Conservation (phyloP, 2,797 vertebrate genomes). For the Microchirus variegatus region DNA sequence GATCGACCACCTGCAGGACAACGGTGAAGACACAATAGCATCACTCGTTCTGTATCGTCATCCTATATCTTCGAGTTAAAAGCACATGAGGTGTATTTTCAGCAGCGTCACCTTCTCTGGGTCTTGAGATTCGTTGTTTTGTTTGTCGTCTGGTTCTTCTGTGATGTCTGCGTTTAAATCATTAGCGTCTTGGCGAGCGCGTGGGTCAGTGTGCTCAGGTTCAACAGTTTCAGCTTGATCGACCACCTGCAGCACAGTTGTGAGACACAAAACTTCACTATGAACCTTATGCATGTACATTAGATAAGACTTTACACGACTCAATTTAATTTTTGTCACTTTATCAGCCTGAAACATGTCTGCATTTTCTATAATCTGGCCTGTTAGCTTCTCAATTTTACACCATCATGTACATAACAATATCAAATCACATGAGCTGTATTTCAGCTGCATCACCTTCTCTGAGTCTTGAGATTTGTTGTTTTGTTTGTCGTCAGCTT, state of each 20-base stretch:
- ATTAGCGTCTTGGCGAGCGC: background rate
- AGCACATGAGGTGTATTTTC: background rate
- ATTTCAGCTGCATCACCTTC: slow-evolving; percentile 41
- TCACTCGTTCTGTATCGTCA: too few species aligned
- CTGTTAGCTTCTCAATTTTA: too few species aligned
- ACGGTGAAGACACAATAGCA: too few species aligned
- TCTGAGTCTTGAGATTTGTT: slow-evolving; percentile 8
- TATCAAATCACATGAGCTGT: background rate
- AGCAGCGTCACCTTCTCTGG: slow-evolving; percentile 43
- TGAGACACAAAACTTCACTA: too few species aligned
- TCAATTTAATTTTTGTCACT: too few species aligned
- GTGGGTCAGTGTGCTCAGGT: slow-evolving; percentile 12
- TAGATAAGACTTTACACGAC: too few species aligned
- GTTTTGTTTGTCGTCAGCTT: slow-evolving; percentile 1
- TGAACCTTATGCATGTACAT: too few species aligned
- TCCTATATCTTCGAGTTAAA: too few species aligned
- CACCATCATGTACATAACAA: too few species aligned
- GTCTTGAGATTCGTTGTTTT: background rate
- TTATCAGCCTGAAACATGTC: too few species aligned
- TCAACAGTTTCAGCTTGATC: slow-evolving; percentile 17
- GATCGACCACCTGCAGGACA: slow-evolving; percentile 32
- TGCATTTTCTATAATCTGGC: too few species aligned
- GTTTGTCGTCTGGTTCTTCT: slow-evolving; percentile 14
- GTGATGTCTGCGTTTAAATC: slow-evolving; percentile 24
- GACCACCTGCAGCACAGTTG: slow-evolving; percentile 24